These are phyloP conservation scores for Azemiops feae DNA, from an alignment of 2,113 vertebrate species.

Conservation along the genomic window DNA sequence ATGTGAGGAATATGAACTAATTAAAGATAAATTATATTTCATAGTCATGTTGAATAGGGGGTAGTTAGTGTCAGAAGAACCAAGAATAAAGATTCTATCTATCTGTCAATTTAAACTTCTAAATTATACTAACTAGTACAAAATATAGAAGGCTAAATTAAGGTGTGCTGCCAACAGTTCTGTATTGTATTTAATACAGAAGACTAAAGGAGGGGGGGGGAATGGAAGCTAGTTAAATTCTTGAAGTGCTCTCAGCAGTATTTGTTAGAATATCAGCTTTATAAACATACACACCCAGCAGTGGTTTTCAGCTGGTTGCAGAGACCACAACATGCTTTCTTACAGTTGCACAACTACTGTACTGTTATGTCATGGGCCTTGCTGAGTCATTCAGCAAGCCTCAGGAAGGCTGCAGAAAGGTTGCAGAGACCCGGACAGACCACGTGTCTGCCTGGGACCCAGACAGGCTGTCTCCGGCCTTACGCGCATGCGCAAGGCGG, in stretches of 20 bases:
- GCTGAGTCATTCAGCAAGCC: no score
- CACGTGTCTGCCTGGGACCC: no score
- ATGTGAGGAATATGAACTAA: neutral
- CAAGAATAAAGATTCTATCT: neutral
- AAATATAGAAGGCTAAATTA: neutral
- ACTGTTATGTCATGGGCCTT: no score
- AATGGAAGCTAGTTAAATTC: neutral
- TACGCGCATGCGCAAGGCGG: no score
- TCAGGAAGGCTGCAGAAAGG: no score
- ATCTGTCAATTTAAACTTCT: neutral
- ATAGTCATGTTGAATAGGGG: neutral
- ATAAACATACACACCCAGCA: neutral
- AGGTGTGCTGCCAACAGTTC: neutral
- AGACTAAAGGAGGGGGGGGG: neutral
- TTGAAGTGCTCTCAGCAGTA: neutral
- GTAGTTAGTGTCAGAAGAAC: neutral
- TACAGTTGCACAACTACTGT: neutral
- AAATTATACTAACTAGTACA: neutral
- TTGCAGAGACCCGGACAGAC: no score
- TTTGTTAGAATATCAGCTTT: no score
- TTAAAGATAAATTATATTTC: neutral
- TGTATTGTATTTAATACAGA: neutral
- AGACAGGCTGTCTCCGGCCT: no score
- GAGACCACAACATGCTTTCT: neutral
- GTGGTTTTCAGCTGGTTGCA: no score